phyloP scores from a whole-genome alignment of 2,797 vertebrate species.

The Oceanodroma leucorhoa region DNA sequence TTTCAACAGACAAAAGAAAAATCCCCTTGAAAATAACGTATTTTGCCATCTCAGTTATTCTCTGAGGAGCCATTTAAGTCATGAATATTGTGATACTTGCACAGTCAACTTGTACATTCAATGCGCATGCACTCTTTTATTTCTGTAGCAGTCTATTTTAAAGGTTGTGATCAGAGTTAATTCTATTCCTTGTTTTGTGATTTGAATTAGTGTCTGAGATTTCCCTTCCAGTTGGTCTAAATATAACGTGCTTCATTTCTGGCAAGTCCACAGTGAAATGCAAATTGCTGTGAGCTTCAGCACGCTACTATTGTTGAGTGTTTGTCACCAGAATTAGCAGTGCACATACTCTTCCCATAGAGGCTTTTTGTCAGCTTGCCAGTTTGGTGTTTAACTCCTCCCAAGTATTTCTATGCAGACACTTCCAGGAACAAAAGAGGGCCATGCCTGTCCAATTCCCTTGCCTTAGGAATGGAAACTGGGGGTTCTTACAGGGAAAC shows the following conservation, averaged over 20 bases:
- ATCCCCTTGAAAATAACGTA: not conserved
- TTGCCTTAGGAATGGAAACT: not conserved
- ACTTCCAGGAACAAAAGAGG: constrained; percentile 23
- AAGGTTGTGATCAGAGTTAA: constrained; percentile 7
- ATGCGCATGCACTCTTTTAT: not conserved
- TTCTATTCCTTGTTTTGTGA: not conserved
- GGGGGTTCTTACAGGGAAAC: not conserved
- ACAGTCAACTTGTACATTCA: not conserved
- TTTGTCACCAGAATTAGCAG: constrained; percentile 59
- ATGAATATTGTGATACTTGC: not conserved
- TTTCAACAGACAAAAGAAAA: not conserved
- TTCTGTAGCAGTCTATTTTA: not conserved
- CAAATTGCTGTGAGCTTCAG: constrained; percentile 41
- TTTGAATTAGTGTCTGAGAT: constrained; percentile 2
- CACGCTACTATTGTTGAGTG: constrained; percentile 42
- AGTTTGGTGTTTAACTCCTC: not conserved
- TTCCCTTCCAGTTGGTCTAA: constrained; percentile 42
- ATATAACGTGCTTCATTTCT: constrained; percentile 20
- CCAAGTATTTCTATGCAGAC: not conserved
- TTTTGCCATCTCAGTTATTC: not conserved
- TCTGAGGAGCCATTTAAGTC: not conserved
- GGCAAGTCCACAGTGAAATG: constrained; percentile 42
- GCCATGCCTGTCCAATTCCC: not conserved
- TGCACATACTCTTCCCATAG: constrained; percentile 32
- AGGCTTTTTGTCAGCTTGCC: constrained; percentile 29